phyloP scores from a whole-genome alignment of 2,113 vertebrate species.

The Camelus dromedarius region DNA sequence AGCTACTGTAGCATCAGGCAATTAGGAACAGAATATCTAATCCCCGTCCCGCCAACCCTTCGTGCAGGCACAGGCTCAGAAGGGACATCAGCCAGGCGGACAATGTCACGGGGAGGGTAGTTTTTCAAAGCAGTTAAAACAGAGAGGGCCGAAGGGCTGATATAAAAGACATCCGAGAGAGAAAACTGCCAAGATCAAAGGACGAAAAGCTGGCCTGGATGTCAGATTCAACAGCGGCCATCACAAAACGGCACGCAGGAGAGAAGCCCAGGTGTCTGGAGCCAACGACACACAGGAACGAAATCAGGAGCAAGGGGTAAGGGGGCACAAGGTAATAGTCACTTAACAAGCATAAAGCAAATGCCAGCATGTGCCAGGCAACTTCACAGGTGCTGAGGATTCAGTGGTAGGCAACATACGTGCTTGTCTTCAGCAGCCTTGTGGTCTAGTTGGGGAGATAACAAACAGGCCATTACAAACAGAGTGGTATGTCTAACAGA shows the following conservation, averaged over 20 bases:
- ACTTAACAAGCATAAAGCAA: conserved; percentile 1
- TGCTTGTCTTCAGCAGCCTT: neutral
- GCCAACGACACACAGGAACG: neutral
- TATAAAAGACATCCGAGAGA: neutral
- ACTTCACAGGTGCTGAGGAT: neutral
- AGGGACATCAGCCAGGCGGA: neutral
- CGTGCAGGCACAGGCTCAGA: neutral
- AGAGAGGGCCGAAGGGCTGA: neutral
- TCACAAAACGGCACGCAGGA: neutral
- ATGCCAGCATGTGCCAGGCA: neutral
- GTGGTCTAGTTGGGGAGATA: neutral
- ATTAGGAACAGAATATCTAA: neutral
- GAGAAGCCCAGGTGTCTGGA: neutral
- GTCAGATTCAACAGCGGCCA: neutral
- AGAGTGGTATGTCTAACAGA: neutral
- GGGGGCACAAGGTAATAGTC: neutral
- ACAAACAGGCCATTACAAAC: neutral
- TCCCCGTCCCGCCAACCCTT: neutral
- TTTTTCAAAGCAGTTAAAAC: neutral
- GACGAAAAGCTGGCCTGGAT: neutral
- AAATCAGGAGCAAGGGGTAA: neutral
- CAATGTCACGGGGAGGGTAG: neutral
- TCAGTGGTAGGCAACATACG: neutral
- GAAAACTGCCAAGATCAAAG: neutral
- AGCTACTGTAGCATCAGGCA: neutral